Conservation (phyloP, 2,797 vertebrate species). For the Astyanax mexicanus region DNA sequence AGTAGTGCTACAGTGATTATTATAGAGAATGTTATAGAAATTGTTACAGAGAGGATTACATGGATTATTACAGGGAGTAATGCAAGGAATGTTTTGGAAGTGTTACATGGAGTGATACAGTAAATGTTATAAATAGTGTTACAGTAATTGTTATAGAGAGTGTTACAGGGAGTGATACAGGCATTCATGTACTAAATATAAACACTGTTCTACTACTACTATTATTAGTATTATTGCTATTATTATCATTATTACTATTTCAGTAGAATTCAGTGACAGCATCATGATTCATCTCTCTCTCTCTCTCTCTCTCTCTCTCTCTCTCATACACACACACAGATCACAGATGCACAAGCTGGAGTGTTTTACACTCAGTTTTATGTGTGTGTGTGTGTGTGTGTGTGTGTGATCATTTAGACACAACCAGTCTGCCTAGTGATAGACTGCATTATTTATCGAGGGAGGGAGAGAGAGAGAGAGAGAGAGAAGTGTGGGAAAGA, state of each 20-base stretch:
- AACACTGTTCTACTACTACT: not conserved
- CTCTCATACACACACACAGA: not conserved
- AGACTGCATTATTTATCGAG: constrained; percentile 9
- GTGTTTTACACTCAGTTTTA: not conserved
- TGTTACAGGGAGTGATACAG: too few relatives aligned
- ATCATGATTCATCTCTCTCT: constrained; percentile 11
- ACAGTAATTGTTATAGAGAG: too few relatives aligned
- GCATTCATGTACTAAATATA: too few relatives aligned
- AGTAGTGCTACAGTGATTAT: too few relatives aligned
- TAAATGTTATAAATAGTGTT: too few relatives aligned
- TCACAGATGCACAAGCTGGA: not conserved
- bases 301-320: not conserved
- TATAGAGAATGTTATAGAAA: too few relatives aligned
- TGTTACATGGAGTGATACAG: too few relatives aligned
- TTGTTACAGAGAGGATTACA: too few relatives aligned
- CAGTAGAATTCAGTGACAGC: constrained; percentile 48
- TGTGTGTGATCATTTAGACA: constrained; percentile 43
- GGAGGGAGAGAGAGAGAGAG: not conserved
- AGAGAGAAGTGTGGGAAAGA: not conserved
- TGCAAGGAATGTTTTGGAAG: too few relatives aligned
- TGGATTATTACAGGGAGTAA: too few relatives aligned
- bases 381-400: not conserved
- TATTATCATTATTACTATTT: not conserved
- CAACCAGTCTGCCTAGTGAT: constrained; percentile 22
- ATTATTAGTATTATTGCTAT: not conserved